Base-by-base conservation (phyloP, 2,888 invertebrate species). In the Agapetus fuscipes region DNA sequence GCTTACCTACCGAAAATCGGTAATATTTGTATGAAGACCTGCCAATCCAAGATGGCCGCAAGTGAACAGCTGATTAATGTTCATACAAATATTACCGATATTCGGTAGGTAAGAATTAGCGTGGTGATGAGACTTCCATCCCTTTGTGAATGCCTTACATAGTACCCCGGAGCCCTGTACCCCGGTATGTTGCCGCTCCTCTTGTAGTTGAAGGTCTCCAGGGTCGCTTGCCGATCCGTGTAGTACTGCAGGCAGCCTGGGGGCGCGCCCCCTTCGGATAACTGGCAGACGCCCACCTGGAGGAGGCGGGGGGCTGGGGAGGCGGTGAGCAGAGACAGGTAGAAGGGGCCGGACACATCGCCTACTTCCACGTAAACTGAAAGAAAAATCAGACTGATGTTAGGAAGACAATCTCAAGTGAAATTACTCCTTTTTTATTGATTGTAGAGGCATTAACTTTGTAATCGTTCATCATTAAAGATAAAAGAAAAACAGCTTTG, bases 141-240 rank as follows among this genome's bases (percentile, higher is more conserved):
- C n/a, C n/a, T 27, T 27, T 27, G 10, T 27, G 6, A 30, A 6
- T 14, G 6, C 56, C 66, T 59, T 62, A 81, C 82, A 52, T 79
- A 66, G 56, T 82, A 82, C 41, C 73, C 72, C 0, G 76, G 72
- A 16, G 56, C 55, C 49, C 72, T 71, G 37, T 71, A 54, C 30
- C 72, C 71, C 2, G 69, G 66, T 37, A 74, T 62, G 14, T 70
- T 71, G 1, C 74, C 70, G 32, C 65, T 66, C 41, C 72, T 67
- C 30, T 76, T 71, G 52, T 83, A 84, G 55, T 84, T 85, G 53
- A 84, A 84, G 1, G 81, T 80, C 53, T 78, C 75, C 11, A 85
- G 58, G 11, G 65, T 59, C 3, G 83, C 83, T 39, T 69, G 66
- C 0, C 62, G 49, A 12, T 71, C 75, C 1, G 62, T 73, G 48